phyloP scores from a whole-genome alignment of 2,888 invertebrate species.

The Eucera pruinosa region DNA sequence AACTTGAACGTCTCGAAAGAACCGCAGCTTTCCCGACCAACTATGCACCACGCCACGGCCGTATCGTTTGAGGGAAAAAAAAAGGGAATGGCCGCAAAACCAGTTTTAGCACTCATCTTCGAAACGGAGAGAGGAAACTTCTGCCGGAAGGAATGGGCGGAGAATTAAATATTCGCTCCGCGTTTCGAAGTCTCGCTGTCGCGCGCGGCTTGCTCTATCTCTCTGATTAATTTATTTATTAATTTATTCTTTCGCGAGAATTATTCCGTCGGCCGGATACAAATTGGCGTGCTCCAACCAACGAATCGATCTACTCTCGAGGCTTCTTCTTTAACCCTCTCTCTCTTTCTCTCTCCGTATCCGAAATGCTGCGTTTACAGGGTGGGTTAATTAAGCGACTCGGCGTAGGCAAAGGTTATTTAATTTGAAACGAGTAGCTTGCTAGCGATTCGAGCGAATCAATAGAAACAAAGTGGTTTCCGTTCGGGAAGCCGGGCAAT shows the following conservation, averaged over 20 bases:
- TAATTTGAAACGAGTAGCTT: not conserved
- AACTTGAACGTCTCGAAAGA: conserved; percentile 44
- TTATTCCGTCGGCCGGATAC: not conserved
- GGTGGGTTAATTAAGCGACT: conserved; percentile 20
- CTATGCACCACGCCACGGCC: no score
- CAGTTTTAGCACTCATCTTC: conserved; percentile 30
- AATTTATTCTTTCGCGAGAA: not conserved
- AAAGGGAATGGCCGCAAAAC: conserved; percentile 15
- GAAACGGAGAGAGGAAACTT: conserved; percentile 6
- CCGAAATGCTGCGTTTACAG: no score
- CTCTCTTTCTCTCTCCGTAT: no score
- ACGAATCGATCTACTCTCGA: no score
- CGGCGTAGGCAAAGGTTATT: no score
- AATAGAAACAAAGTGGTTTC: not conserved
- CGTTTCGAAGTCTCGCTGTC: not conserved
- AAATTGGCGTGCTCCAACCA: no score
- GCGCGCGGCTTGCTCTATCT: no score
- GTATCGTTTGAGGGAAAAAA: conserved; percentile 18
- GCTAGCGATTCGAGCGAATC: conserved; percentile 15
- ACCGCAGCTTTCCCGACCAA: conserved; percentile 18
- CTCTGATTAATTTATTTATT: not conserved
- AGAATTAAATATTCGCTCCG: conserved; percentile 17
- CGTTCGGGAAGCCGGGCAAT: conserved; percentile 27
- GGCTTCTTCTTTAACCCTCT: no score
- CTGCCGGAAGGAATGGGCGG: not conserved